These are phyloP conservation scores for Gallinago solitaria DNA, from an alignment of 2,797 vertebrate genomes.

Conservation along the genomic window DNA sequence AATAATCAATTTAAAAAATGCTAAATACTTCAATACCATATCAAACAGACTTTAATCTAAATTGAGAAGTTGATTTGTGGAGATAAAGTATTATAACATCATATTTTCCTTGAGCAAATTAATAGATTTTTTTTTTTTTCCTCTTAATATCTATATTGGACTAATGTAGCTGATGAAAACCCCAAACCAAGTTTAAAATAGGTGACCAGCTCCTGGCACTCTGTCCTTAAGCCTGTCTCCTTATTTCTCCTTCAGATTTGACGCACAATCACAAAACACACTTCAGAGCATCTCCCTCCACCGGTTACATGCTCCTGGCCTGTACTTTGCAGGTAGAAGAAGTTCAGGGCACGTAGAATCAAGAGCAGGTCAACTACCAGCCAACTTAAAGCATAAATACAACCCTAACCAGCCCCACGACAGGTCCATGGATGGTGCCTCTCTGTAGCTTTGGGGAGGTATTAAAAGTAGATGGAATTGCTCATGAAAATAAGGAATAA, in stretches of 20 bases:
- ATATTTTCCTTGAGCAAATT: neutral
- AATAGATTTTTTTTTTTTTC: neutral
- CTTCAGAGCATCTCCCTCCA: neutral
- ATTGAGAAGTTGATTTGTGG: neutral
- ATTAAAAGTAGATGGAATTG: neutral
- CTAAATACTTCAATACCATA: neutral
- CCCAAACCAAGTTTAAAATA: neutral
- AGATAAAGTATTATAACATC: neutral
- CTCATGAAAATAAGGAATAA: neutral
- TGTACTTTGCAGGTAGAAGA: neutral
- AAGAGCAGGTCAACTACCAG: neutral
- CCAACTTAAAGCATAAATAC: neutral
- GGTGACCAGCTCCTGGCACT: neutral
- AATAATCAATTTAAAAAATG: neutral
- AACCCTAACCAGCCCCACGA: neutral
- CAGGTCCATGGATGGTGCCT: rapidly evolving
- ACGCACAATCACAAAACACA: neutral
- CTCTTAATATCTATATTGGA: neutral
- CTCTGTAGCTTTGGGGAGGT: too few species aligned
- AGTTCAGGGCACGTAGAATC: neutral
- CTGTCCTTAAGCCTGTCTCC: neutral
- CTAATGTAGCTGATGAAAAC: neutral
- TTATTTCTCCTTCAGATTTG: neutral
- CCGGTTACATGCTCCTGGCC: neutral
- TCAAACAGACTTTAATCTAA: neutral